Evolutionary conservation across 2,113 vertebrate species (phyloP).

Genomic region (Mirounga angustirostris): DNA sequence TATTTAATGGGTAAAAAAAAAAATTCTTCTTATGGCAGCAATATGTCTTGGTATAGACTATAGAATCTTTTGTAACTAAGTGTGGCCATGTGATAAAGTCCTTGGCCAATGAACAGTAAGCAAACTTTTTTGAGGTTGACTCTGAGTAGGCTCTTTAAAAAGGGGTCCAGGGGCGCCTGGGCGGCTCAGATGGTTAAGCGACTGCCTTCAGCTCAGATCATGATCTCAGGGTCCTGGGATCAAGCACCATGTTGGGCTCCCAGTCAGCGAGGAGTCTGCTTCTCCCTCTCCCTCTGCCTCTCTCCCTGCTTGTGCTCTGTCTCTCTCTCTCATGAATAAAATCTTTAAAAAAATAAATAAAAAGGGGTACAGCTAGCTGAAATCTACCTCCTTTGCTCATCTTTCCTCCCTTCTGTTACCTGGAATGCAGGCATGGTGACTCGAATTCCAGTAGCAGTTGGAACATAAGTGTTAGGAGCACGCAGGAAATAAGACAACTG

Average conservation of each 20-base stretch:
- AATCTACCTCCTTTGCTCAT: neutral
- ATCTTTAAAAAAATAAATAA: neutral
- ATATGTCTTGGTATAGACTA: neutral
- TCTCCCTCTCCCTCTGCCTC: too few species aligned
- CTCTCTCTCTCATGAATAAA: too few species aligned
- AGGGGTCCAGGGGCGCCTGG: neutral
- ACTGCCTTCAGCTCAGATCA: too few species aligned
- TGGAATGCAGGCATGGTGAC: accelerated
- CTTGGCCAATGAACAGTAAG: neutral
- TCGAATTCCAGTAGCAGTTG: neutral
- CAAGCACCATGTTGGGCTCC: too few species aligned
- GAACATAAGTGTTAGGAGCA: neutral
- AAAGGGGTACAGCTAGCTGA: neutral
- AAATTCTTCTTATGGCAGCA: neutral
- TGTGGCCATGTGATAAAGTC: neutral
- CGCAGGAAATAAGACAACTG: neutral
- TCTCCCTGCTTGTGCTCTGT: too few species aligned
- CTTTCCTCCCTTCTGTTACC: neutral
- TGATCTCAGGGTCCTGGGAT: too few species aligned
- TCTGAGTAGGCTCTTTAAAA: neutral
- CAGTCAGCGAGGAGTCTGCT: too few species aligned
- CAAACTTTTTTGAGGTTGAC: neutral
- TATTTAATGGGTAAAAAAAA: neutral
- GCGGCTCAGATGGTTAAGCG: too few species aligned
- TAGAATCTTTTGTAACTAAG: neutral